These are phyloP conservation scores for Agrotis ipsilon DNA, from an alignment of 2,888 invertebrate genomes.

Conservation along the genomic window DNA sequence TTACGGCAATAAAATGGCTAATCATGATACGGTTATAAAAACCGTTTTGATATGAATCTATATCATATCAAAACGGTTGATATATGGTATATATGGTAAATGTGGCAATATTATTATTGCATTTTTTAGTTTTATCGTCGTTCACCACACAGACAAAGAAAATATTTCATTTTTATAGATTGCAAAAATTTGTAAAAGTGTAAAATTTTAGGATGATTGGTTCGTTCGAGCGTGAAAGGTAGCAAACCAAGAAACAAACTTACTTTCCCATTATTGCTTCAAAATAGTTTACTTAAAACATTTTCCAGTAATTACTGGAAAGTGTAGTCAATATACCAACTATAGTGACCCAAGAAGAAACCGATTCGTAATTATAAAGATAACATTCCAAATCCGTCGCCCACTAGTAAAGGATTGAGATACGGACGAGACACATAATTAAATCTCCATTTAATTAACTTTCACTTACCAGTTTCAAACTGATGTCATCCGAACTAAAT, in stretches of 20 bases:
- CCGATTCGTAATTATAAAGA: conserved; percentile 34
- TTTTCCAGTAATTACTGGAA: neutral
- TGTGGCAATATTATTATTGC: conserved; percentile 30
- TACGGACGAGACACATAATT: conserved; percentile 66
- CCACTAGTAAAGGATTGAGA: conserved; percentile 65
- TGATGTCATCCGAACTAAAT: conserved; percentile 79
- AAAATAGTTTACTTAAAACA: neutral
- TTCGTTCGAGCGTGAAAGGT: no score
- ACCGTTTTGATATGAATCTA: conserved; percentile 29
- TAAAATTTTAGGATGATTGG: no score
- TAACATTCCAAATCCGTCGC: conserved; percentile 58
- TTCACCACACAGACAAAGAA: neutral
- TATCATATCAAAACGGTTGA: conserved; percentile 22
- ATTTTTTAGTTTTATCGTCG: conserved; percentile 17
- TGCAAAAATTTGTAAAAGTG: no score
- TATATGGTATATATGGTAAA: no score
- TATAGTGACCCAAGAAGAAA: conserved; percentile 10
- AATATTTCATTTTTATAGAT: no score
- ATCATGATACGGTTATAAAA: conserved; percentile 44
- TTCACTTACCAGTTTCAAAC: conserved; percentile 76
- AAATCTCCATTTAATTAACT: conserved; percentile 81
- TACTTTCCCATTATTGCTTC: no score
- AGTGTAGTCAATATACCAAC: neutral
- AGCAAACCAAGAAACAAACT: no score
- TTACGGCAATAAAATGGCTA: conserved; percentile 53